These are phyloP conservation scores for Lates japonicus DNA, from an alignment of 2,797 vertebrate species.

Conservation along the genomic window DNA sequence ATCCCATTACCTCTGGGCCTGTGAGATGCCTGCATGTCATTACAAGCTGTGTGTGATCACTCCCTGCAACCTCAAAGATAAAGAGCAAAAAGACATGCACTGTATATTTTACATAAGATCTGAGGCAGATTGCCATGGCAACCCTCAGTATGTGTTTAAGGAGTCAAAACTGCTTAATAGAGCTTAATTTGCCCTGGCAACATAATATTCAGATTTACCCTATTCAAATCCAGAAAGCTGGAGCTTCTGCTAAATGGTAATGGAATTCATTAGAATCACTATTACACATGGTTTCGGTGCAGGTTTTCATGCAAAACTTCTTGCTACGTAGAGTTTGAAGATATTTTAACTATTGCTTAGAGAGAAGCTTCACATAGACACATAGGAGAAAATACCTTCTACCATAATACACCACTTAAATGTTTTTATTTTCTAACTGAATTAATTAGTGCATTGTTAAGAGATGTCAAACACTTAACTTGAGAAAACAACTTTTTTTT, in stretches of 20 bases:
- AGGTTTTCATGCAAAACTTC: slow-evolving; percentile 17
- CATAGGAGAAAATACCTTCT: background rate
- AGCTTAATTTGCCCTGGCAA: slow-evolving; percentile 34
- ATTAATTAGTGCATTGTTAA: slow-evolving; percentile 1
- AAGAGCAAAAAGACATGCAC: slow-evolving; percentile 30
- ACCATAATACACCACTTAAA: background rate
- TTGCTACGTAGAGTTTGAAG: background rate
- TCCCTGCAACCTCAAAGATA: slow-evolving; percentile 42
- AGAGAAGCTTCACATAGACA: background rate
- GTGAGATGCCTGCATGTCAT: slow-evolving; percentile 42
- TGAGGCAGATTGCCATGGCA: slow-evolving; percentile 53
- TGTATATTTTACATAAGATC: slow-evolving; percentile 46
- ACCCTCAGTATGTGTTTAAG: slow-evolving; percentile 42
- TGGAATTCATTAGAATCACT: slow-evolving; percentile 28
- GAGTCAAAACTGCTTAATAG: slow-evolving; percentile 37
- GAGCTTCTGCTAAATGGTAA: slow-evolving; percentile 34
- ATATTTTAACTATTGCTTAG: background rate
- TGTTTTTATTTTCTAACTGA: background rate
- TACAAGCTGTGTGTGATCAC: slow-evolving; percentile 60
- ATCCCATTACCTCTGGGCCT: slow-evolving; percentile 41
- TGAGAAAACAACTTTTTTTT: background rate
- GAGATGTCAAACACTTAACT: background rate
- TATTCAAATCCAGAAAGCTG: slow-evolving; percentile 20
- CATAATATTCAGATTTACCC: slow-evolving; percentile 27
- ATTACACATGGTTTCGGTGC: slow-evolving; percentile 2